phyloP scores from a whole-genome alignment of 1,140 invertebrate species.

The Halotydeus destructor region DNA sequence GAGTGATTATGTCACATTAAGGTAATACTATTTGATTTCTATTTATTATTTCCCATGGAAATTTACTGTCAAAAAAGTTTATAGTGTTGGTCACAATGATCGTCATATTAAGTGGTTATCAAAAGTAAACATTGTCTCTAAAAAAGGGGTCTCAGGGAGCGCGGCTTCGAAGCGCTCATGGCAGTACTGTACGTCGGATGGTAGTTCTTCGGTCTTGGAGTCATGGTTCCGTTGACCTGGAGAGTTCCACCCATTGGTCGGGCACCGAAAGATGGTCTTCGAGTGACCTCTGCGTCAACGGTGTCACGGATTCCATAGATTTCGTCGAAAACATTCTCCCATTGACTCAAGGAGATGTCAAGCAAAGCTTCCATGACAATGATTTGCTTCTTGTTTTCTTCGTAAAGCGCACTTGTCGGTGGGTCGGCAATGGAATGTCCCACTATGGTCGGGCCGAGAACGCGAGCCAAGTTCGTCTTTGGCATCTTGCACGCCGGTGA shows the following conservation, averaged over 20 bases:
- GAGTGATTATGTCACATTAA: too few species aligned
- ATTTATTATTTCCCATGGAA: too few species aligned
- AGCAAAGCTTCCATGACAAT: slow-evolving; percentile 25
- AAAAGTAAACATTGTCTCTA: too few species aligned
- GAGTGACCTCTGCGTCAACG: background rate
- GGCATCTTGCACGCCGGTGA: slow-evolving; percentile 54
- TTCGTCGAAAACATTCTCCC: background rate
- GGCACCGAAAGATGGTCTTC: background rate
- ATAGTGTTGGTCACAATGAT: too few species aligned
- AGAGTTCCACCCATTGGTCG: slow-evolving; percentile 2
- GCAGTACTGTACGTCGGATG: too few species aligned
- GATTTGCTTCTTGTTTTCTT: slow-evolving; percentile 37
- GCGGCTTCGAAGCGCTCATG: too few species aligned
- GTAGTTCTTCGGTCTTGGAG: too few species aligned
- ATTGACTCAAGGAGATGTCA: background rate
- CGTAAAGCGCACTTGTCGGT: slow-evolving; percentile 36
- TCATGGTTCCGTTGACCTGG: background rate
- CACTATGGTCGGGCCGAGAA: slow-evolving; percentile 65
- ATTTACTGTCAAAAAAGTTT: too few species aligned
- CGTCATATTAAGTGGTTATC: too few species aligned
- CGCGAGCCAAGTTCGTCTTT: slow-evolving; percentile 45
- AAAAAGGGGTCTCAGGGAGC: too few species aligned
- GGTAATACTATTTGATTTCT: too few species aligned
- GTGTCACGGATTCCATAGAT: background rate
- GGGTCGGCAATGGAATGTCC: slow-evolving; percentile 49